A percentile compares a stretch with the other conserved stretches of the same genome.
Conservation (phyloP, 1,140 invertebrate genomes). For the Drosophila trapezifrons region DNA sequence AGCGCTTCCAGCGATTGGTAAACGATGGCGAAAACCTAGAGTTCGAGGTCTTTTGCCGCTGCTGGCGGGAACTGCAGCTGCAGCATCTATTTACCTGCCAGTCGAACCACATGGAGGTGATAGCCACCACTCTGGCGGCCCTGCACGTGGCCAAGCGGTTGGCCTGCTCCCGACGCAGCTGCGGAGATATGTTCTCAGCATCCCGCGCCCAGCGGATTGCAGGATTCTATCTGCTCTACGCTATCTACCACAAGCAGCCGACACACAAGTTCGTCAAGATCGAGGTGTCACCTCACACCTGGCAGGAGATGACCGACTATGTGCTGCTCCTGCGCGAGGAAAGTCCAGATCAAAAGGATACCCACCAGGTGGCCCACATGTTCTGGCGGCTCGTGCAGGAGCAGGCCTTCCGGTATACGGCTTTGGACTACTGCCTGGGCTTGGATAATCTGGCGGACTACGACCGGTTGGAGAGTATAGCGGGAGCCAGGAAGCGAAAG, state of each 20-base stretch:
- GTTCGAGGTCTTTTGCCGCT: constrained; percentile 62
- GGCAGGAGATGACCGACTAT: constrained; percentile 53
- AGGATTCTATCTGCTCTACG: constrained; percentile 65
- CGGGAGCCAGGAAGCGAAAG: constrained; percentile 10
- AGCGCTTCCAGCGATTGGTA: constrained; percentile 39
- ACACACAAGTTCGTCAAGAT: constrained; percentile 70
- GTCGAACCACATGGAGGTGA: constrained; percentile 64
- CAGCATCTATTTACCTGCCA: constrained; percentile 68
- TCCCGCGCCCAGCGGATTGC: constrained; percentile 54
- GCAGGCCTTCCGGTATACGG: constrained; percentile 68
- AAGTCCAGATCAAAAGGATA: constrained; percentile 16
- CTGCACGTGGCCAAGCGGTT: constrained; percentile 67
- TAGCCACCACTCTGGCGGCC: constrained; percentile 64
- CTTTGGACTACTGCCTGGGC: constrained; percentile 62
- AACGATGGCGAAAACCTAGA: constrained; percentile 13
- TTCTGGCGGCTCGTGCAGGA: constrained; percentile 60
- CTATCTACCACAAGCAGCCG: constrained; percentile 77
- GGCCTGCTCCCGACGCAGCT: constrained; percentile 52
- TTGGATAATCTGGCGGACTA: constrained; percentile 68
- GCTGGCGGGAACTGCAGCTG: constrained; percentile 64
- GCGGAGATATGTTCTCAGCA: constrained; percentile 43
- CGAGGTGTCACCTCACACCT: constrained; percentile 56
- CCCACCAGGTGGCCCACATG: constrained; percentile 61
- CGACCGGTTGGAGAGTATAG: constrained; percentile 48
- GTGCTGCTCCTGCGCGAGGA: constrained; percentile 15